Conservation (phyloP, 2,113 vertebrate species). For the Hydrochoerus hydrochaeris region DNA sequence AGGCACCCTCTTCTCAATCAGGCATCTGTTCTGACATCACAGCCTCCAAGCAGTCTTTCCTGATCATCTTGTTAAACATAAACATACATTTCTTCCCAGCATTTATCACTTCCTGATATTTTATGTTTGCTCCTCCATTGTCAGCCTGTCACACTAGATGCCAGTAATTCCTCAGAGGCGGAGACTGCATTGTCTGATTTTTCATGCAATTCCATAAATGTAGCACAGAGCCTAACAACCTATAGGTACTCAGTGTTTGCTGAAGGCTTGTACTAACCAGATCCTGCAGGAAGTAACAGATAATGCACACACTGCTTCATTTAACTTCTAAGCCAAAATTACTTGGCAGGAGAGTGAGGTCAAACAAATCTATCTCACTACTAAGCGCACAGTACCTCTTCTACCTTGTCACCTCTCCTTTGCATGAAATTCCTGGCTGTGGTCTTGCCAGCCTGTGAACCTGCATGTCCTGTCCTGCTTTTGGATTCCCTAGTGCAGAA, state of each 20-base stretch:
- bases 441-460: not conserved
- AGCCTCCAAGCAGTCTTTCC: not conserved
- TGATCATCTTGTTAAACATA: not conserved
- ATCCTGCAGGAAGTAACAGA: not conserved
- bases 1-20: not conserved
- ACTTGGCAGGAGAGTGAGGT: not conserved
- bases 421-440: not conserved
- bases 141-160: not conserved
- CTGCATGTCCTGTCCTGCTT: not conserved
- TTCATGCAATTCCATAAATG: not conserved
- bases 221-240: not conserved
- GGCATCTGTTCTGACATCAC: not conserved
- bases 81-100: not conserved
- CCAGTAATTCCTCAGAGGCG: not conserved
- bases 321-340: not conserved
- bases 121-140: not conserved
- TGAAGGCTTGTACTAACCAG: not conserved
- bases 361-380: not conserved
- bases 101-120: not conserved
- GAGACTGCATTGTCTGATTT: not conserved
- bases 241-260: not conserved
- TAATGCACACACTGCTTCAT: not conserved
- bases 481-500: not conserved
- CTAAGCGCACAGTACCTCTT: not conserved
- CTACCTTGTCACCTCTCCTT: not conserved